Conservation (phyloP, 2,797 vertebrate genomes). For the Lateolabrax maculatus region DNA sequence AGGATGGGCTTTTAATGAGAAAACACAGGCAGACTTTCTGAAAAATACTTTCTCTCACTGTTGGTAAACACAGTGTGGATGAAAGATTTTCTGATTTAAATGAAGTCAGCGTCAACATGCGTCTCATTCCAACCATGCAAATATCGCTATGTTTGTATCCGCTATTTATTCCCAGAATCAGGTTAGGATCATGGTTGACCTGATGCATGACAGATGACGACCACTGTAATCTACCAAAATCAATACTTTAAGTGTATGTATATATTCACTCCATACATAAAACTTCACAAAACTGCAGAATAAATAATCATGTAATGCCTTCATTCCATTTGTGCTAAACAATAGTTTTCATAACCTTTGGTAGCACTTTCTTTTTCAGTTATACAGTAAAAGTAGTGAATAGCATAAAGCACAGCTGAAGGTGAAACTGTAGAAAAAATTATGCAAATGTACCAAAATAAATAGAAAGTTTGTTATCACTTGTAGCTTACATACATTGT, state of each 20-base stretch:
- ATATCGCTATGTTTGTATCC: slow-evolving; percentile 29
- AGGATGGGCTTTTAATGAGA: slow-evolving; percentile 46
- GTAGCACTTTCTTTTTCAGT: background rate
- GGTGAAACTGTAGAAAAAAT: background rate
- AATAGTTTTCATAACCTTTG: background rate
- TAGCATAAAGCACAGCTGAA: slow-evolving; percentile 2
- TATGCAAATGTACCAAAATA: background rate
- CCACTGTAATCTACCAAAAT: slow-evolving; percentile 3
- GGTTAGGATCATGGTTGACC: slow-evolving; percentile 6
- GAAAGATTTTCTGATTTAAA: slow-evolving; percentile 35
- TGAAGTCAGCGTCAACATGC: slow-evolving; percentile 33
- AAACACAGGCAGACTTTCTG: slow-evolving; percentile 21
- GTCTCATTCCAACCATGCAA: slow-evolving; percentile 30
- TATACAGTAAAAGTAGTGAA: background rate
- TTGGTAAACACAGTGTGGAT: slow-evolving; percentile 48
- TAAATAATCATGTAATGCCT: background rate
- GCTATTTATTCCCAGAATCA: slow-evolving; percentile 17
- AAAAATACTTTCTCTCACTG: slow-evolving; percentile 38
- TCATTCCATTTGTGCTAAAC: background rate
- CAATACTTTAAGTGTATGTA: too few relatives aligned
- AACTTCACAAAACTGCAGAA: background rate
- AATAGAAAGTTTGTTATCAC: background rate
- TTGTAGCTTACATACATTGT: background rate
- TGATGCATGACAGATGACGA: background rate
- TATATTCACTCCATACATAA: too few relatives aligned